Base-by-base conservation (phyloP, 2,888 invertebrate genomes). In the Zelleria hepariella region DNA sequence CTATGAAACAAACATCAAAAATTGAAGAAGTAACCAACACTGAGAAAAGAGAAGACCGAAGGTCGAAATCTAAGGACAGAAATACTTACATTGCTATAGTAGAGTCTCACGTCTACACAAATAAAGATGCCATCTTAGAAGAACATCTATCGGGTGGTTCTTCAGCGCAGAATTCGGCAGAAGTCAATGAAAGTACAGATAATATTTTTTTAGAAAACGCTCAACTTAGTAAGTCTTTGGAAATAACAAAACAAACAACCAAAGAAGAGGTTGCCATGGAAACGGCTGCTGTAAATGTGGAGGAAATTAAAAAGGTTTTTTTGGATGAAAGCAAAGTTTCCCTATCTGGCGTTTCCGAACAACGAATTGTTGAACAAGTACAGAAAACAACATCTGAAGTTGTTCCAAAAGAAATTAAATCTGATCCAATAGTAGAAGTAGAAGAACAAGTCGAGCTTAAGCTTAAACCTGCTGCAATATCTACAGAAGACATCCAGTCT, bases 31-130 rank as follows among this genome's bases (percentile, higher is more conserved):
- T 76, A 62, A 66, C 61, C 8, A 66, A 8, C 59, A 66, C 68
- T 10, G 74, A 77, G 59, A 69, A 64, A 48, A 63, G 61, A n/a
- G 65, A 69, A 48, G 58, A 62, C 65, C 7, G 70, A 65, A 60
- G 21, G 20, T 51, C 20, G 3, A 42, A 42, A 42, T 42, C 32
- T 2, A 70, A 70, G 5, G 76, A 70, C 3, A 75, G 72, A n/a
- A 78, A 76, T 61, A 84, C 72, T 57, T 88, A 87, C 53, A 63
- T 84, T 51, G 87, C 86, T 2, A 75, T 82, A 42, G 86, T 87
- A n/a, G 84, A 88, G 64, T 73, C 88, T 4, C 88, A 88, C 59
- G 80, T 83, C 5, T 87, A 82, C 24, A 86, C 87, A 2, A 86
- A 87, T 51, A 77, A 77, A 67, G 79, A 86, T 56, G 77, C 80